Evolutionary conservation across 1,140 invertebrate species (phyloP).

Genomic region (Wiebesia pumilae): DNA sequence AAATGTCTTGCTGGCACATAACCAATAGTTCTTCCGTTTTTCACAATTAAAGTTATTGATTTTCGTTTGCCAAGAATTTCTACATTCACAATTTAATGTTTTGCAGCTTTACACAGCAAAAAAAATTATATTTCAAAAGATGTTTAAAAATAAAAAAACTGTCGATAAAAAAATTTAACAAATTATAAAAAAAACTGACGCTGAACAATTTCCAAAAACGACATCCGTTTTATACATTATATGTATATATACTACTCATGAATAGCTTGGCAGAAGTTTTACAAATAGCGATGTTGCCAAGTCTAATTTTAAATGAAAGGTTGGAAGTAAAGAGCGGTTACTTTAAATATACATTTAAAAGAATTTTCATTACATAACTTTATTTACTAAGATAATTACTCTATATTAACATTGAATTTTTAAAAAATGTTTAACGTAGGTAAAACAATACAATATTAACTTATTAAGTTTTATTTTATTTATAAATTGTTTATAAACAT

Average conservation of each 20-base stretch:
- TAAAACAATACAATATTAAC: too few relatives aligned
- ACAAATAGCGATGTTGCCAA: slow-evolving; percentile 8
- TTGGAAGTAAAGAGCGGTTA: background rate
- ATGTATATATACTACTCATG: background rate
- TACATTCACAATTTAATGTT: background rate
- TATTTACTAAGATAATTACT: too few relatives aligned
- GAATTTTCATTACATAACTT: too few relatives aligned
- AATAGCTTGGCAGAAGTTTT: background rate
- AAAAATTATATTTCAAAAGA: background rate
- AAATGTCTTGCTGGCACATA: background rate
- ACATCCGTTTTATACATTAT: background rate
- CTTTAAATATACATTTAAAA: background rate
- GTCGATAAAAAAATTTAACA: background rate
- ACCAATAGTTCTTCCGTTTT: slow-evolving; percentile 21
- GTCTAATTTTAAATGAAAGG: background rate
- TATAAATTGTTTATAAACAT: too few relatives aligned
- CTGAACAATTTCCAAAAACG: slow-evolving; percentile 23
- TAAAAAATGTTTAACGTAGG: too few relatives aligned
- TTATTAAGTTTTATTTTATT: too few relatives aligned
- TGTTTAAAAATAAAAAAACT: background rate
- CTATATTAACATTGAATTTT: too few relatives aligned
- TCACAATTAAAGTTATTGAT: background rate
- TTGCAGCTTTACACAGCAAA: background rate
- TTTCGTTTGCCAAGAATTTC: background rate
- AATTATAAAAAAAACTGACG: slow-evolving; percentile 40